A percentile compares a stretch with the other conserved stretches of the same genome.
Conservation (phyloP, 2,113 vertebrate species). For the Mustelus asterias region DNA sequence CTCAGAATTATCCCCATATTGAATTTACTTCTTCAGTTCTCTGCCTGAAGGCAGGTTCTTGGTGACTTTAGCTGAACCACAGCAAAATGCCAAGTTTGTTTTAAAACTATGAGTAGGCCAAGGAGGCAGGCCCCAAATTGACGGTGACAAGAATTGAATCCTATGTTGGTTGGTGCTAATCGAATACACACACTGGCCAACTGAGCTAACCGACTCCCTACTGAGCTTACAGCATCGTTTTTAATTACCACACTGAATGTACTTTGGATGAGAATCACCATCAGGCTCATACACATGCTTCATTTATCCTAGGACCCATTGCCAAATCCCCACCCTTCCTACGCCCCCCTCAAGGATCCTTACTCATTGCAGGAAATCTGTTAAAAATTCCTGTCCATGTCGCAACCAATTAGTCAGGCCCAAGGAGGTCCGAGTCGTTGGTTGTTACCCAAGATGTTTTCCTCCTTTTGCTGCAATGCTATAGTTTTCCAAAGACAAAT, state of each 20-base stretch:
- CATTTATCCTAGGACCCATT: not conserved
- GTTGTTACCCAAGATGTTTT: not conserved
- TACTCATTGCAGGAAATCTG: not conserved
- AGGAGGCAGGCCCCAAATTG: not conserved
- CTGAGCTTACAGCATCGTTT: not conserved
- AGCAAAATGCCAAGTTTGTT: not conserved
- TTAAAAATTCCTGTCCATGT: not conserved
- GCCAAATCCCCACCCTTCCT: not conserved
- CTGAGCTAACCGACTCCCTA: not conserved
- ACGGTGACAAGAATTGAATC: not conserved
- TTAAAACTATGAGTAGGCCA: not conserved
- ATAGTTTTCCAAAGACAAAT: not conserved
- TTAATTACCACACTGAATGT: not conserved
- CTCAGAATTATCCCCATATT: constrained; percentile 1
- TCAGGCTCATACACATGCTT: not conserved
- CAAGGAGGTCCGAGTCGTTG: not conserved
- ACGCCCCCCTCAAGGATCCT: not conserved
- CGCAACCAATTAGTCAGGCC: not conserved
- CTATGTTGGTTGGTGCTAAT: not conserved
- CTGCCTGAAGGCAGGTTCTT: not conserved
- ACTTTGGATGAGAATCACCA: not conserved
- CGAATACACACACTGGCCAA: not conserved
- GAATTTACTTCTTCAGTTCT: not conserved
- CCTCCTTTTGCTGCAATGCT: not conserved
- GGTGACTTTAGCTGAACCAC: not conserved